phyloP scores from a whole-genome alignment of 2,888 invertebrate genomes.

The Euproctis similis region DNA sequence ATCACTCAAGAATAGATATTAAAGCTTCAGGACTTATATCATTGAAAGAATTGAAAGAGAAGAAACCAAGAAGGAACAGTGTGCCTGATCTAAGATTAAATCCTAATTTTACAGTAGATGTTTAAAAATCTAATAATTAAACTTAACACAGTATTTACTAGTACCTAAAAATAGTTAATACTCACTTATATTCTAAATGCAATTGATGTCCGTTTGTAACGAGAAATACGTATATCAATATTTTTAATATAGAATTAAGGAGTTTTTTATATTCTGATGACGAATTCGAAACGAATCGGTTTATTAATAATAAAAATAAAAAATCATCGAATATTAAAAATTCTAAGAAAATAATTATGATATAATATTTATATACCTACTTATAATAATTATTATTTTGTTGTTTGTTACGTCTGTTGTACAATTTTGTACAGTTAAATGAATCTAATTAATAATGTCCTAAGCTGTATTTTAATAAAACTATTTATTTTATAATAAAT shows the following conservation, averaged over 20 bases:
- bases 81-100: constrained; percentile 65
- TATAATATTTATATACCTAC: no score
- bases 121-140: constrained; percentile 33
- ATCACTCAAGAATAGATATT: constrained; percentile 58
- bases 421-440: constrained; percentile 66
- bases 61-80: constrained; percentile 59
- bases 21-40: constrained; percentile 65
- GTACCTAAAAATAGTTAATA: constrained; percentile 43
- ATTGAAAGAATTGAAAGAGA: constrained; percentile 51
- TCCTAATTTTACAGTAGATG: constrained; percentile 51
- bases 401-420: no score
- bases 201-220: no score
- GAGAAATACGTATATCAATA: no score
- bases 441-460: constrained; percentile 55
- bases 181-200: constrained; percentile 32
- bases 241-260: no score
- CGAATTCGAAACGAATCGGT: no score
- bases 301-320: no score
- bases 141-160: constrained; percentile 50
- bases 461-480: constrained; percentile 49
- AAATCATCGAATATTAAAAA: no score
- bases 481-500: constrained; percentile 56
- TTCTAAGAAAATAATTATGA: no score
- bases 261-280: no score
- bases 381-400: no score